These are phyloP conservation scores for Abrostola triplasia DNA, from an alignment of 2,888 invertebrate genomes.

Conservation along the genomic window DNA sequence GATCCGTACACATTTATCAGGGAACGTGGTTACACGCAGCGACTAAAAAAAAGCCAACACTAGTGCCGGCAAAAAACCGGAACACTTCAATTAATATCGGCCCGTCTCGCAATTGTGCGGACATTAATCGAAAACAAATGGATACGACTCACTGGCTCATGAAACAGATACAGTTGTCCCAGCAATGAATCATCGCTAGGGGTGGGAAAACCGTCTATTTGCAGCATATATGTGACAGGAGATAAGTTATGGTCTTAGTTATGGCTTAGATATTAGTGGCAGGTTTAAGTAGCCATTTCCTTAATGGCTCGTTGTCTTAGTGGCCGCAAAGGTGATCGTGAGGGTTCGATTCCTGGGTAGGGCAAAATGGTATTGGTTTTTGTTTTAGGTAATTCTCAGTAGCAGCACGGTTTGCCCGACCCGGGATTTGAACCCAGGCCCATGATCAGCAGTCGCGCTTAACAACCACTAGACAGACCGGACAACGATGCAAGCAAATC, in stretches of 20 bases:
- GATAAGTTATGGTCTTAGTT: conserved; percentile 48
- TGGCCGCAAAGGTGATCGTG: conserved; percentile 14
- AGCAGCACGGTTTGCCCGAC: background rate
- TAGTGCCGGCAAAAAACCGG: conserved; percentile 67
- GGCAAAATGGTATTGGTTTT: too few species aligned
- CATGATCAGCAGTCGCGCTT: too few species aligned
- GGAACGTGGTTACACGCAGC: conserved; percentile 39
- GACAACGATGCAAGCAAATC: too few species aligned
- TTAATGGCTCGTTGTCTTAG: too few species aligned
- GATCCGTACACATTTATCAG: conserved; percentile 30
- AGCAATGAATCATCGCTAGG: conserved; percentile 54
- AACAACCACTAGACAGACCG: too few species aligned
- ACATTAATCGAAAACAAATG: conserved; percentile 67
- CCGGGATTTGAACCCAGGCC: too few species aligned
- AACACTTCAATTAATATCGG: conserved; percentile 73
- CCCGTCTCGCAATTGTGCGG: conserved; percentile 65
- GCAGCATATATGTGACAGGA: conserved; percentile 40
- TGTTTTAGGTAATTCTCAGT: conserved; percentile 17
- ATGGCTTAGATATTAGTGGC: conserved; percentile 39
- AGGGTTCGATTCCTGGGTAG: background rate
- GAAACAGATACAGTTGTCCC: conserved; percentile 59
- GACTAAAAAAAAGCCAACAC: conserved; percentile 34
- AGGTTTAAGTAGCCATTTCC: conserved; percentile 22
- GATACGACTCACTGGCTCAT: conserved; percentile 60
- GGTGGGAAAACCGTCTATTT: conserved; percentile 51